These are phyloP conservation scores for Anguilla marmorata DNA, from an alignment of 2,797 vertebrate genomes.

Conservation along the genomic window DNA sequence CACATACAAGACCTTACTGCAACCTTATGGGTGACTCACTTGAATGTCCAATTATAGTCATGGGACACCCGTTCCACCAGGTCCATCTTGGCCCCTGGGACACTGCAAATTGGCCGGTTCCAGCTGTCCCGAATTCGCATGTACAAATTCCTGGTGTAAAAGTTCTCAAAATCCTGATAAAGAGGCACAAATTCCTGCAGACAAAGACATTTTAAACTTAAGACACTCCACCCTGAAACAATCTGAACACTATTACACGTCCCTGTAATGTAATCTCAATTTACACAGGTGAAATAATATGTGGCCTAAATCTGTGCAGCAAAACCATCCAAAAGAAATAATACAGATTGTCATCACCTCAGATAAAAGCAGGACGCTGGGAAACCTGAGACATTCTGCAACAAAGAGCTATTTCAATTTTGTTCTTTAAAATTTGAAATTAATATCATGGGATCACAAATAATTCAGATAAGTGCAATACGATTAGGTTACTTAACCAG, in stretches of 20 bases:
- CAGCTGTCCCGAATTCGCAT: constrained; percentile 97
- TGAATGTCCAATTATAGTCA: constrained; percentile 96
- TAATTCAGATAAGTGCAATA: neutral
- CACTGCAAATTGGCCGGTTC: constrained; percentile 92
- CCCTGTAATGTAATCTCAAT: neutral
- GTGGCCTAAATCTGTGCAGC: neutral
- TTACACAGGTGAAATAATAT: neutral
- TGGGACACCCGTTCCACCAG: constrained; percentile 83
- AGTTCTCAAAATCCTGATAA: constrained; percentile 98
- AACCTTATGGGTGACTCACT: constrained; percentile 71
- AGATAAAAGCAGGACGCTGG: neutral
- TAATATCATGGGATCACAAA: neutral
- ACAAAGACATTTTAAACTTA: constrained; percentile 11
- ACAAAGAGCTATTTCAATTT: neutral
- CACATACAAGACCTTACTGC: neutral
- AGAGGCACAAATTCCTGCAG: constrained; percentile 92
- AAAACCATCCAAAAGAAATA: neutral
- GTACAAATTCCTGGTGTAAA: constrained; percentile 95
- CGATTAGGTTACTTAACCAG: neutral
- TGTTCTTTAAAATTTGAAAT: neutral
- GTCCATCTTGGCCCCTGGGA: constrained; percentile 91
- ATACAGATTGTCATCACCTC: neutral
- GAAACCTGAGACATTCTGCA: neutral
- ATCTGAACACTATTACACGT: neutral
- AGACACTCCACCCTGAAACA: neutral